Conservation (phyloP, 2,113 vertebrate genomes). For the Mesitornis unicolor region DNA sequence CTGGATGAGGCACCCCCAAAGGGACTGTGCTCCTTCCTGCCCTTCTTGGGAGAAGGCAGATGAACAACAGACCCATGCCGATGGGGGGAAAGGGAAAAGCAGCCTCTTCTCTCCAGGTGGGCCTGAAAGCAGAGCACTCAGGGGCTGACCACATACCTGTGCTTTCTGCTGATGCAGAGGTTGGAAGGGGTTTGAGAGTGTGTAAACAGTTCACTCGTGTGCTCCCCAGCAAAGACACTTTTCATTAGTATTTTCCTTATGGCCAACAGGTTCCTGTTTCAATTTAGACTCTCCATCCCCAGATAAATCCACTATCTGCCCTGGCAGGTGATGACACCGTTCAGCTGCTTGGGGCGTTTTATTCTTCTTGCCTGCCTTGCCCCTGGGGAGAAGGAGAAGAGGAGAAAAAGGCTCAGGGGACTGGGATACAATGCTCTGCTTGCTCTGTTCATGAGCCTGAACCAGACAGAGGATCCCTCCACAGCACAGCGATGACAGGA, state of each 20-base stretch:
- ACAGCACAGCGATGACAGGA: neutral
- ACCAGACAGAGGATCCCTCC: neutral
- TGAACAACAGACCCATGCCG: fast-evolving
- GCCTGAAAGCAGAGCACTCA: neutral
- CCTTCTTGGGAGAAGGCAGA: neutral
- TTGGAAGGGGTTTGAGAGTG: neutral
- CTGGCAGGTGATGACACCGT: neutral
- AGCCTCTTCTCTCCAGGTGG: neutral
- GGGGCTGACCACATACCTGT: neutral
- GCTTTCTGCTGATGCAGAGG: neutral
- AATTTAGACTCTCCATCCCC: neutral
- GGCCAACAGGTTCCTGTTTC: neutral
- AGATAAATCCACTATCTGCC: fast-evolving
- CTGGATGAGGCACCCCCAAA: neutral
- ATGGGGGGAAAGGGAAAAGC: neutral
- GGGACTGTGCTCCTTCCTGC: neutral
- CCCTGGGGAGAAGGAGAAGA: neutral
- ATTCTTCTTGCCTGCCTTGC: neutral
- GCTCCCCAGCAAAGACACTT: neutral
- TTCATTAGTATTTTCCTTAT: neutral
- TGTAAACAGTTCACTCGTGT: fast-evolving
- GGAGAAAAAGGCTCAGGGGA: neutral
- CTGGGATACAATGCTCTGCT: no score
- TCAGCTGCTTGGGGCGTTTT: neutral
- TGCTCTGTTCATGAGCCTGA: neutral